Evolutionary conservation across 2,797 vertebrate genomes (phyloP), one percentile per base, ranked within the genome.

Genomic region (Phataginus tricuspis): DNA sequence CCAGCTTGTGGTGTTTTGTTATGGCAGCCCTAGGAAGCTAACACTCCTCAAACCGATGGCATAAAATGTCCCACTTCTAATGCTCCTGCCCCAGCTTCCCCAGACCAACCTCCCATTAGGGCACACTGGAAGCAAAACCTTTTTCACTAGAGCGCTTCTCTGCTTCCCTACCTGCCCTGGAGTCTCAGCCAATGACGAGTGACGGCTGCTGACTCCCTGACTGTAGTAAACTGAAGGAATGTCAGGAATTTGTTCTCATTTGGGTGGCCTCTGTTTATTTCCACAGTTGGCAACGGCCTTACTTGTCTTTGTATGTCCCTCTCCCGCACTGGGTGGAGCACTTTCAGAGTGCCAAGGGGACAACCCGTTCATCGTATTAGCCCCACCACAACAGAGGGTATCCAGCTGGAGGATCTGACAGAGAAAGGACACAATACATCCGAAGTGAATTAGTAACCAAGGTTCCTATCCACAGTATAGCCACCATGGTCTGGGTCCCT

Each of bases 61-160:
- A 7, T 0, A 14, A 37, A 16, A 63, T 0, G 23, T 14, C n/a
- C 21, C 2, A 1, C 55, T 34, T 66, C 75, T 7, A 14, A 74
- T 14, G 5, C 9, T 21, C 29, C 1, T 0, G 1, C 1, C n/a
- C 13, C n/a, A 15, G 66, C 53, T 31, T 16, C 25, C 42, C 82
- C 66, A 31, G 0, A 6, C 68, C 66, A 23, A 5, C 42, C 39
- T 45, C 75, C 39, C 16, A 6, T 13, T 27, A 4, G 42, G 55
- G n/a, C 7, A 14, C 5, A 1, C 34, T n/a, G 4, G 18, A 8
- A 53, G 68, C 3, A 55, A 13, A 57, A 10, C 39, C n/a, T 2
- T 4, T 37, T 55, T 57, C 10, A 1, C 51, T 21, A 3, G 23
- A n/a, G 49, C 37, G 29, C 45, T 25, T 29, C n/a, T 37, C 21